phyloP scores from a whole-genome alignment of 2,888 invertebrate species.

The Marasmarcha lunaedactyla region DNA sequence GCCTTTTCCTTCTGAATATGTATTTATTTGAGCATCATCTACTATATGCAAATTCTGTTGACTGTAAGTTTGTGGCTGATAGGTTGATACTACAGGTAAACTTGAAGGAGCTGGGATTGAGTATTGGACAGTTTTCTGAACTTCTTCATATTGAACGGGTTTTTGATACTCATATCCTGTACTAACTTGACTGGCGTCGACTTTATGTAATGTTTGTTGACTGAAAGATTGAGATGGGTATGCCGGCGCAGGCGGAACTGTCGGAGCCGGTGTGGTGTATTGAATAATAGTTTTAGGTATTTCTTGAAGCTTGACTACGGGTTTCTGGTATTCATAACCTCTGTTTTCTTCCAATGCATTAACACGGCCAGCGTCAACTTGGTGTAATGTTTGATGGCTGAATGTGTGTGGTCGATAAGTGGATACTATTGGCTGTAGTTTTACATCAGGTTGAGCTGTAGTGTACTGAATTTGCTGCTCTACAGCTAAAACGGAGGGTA shows the following conservation, averaged over 20 bases:
- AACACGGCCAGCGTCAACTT: conserved; percentile 34
- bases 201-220: conserved; percentile 42
- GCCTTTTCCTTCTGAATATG: conserved; percentile 21
- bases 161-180: conserved; percentile 39
- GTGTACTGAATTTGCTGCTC: conserved; percentile 8
- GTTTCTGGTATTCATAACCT: conserved; percentile 20
- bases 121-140: conserved; percentile 50
- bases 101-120: conserved; percentile 42
- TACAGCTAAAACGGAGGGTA: conserved; percentile 6
- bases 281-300: conserved; percentile 25
- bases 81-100: conserved; percentile 14
- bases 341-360: conserved; percentile 27
- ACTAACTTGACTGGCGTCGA: conserved; percentile 23
- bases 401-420: conserved; percentile 40
- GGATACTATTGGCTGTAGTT: conserved; percentile 22
- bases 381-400: conserved; percentile 40
- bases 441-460: conserved; percentile 1
- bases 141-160: conserved; percentile 38
- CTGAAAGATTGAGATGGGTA: conserved; percentile 29
- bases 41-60: conserved; percentile 42
- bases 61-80: neutral
- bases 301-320: conserved; percentile 31
- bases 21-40: conserved; percentile 24
- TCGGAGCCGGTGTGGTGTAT: conserved; percentile 29
- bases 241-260: no score